These are phyloP conservation scores for Odontesthes bonariensis DNA, from an alignment of 2,113 vertebrate species.

Conservation along the genomic window DNA sequence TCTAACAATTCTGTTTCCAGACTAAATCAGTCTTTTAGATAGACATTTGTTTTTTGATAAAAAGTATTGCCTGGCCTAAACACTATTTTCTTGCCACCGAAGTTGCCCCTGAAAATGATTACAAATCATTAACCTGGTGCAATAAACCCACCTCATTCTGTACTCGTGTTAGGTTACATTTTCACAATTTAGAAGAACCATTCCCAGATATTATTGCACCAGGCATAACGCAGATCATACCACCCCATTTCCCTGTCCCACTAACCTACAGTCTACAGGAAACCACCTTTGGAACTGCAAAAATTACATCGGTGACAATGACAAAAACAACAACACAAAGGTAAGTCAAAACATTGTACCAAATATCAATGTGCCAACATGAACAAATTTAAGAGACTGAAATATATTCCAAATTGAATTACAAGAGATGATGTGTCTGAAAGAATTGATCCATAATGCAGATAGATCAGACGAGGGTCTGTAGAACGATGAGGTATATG, in stretches of 20 bases:
- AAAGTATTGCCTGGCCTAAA: conserved; percentile 20
- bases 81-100: background rate
- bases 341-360: conserved; percentile 59
- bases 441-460: conserved; percentile 39
- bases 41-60: background rate
- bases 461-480: conserved; percentile 31
- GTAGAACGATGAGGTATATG: conserved; percentile 20
- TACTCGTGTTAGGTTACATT: background rate
- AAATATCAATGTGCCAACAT: conserved; percentile 50
- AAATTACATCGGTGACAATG: conserved; percentile 52
- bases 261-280: conserved; percentile 35
- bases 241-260: conserved; percentile 19
- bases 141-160: background rate
- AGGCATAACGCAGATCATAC: conserved; percentile 9
- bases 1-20: conserved; percentile 22
- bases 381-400: conserved; percentile 37
- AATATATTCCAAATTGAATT: conserved; percentile 28
- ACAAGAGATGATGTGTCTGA: conserved; percentile 38
- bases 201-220: conserved; percentile 22
- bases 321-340: conserved; percentile 60
- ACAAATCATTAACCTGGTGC: background rate
- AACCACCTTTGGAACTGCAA: conserved; percentile 35
- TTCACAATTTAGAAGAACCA: background rate
- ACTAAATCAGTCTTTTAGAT: conserved; percentile 10
- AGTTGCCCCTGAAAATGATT: background rate